Conservation (phyloP, 2,113 vertebrate genomes). For the Grammomys dolichurus region DNA sequence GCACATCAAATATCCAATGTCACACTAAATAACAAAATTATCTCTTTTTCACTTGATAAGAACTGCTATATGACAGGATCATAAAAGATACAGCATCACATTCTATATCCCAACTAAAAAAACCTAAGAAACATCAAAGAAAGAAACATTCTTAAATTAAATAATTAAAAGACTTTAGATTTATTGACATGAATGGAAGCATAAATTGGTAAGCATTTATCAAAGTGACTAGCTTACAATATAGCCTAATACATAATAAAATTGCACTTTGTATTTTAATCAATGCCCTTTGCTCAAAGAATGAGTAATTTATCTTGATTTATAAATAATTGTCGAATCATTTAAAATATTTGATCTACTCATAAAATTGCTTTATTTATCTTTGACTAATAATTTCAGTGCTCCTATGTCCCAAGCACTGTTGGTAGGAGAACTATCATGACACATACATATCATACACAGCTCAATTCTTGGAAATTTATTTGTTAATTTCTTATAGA, state of each 20-base stretch:
- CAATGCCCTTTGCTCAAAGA: background rate
- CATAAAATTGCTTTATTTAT: background rate
- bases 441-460: background rate
- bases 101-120: background rate
- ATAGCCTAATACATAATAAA: background rate
- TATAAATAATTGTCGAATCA: background rate
- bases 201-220: background rate
- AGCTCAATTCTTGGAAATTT: background rate
- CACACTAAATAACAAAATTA: background rate
- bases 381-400: background rate
- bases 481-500: background rate
- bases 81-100: background rate
- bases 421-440: fast-evolving
- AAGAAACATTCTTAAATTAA: background rate
- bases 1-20: background rate
- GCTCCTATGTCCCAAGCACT: background rate
- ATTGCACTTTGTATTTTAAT: background rate
- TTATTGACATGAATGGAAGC: background rate
- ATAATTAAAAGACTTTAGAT: background rate
- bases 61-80: background rate
- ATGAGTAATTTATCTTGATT: background rate
- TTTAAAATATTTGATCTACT: background rate
- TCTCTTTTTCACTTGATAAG: background rate
- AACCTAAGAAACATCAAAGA: background rate
- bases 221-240: background rate